A percentile compares a stretch with the other conserved stretches of the same genome.
phyloP scores from a whole-genome alignment of 2,888 invertebrate species.

The Dicyrtoma fusca region DNA sequence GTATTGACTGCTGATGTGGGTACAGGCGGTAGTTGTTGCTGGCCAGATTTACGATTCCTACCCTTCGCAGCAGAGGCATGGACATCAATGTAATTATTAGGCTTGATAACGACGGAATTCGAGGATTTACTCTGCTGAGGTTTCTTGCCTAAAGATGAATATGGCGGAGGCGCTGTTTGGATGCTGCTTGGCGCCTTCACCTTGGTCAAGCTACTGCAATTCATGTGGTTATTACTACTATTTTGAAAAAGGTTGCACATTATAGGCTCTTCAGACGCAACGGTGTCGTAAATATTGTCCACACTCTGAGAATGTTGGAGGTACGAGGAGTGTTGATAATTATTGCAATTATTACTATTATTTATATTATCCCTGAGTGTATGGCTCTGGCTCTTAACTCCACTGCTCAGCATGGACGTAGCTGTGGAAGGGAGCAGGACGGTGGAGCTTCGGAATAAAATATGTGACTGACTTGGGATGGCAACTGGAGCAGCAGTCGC shows the following conservation, averaged over 20 bases:
- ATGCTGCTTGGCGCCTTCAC: background rate
- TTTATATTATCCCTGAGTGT: no score
- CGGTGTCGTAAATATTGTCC: slow-evolving; percentile 57
- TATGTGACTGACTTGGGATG: slow-evolving; percentile 54
- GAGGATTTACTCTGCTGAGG: background rate
- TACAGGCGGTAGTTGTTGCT: no score
- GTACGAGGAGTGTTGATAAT: slow-evolving; percentile 14
- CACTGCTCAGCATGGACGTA: background rate
- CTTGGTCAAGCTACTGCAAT: no score
- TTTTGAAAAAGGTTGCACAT: slow-evolving; percentile 12
- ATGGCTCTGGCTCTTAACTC: background rate
- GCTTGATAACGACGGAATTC: slow-evolving; percentile 63
- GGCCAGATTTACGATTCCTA: slow-evolving; percentile 35
- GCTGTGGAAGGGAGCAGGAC: slow-evolving; percentile 7
- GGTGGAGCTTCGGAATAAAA: slow-evolving; percentile 48
- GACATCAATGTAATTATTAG: slow-evolving; percentile 69
- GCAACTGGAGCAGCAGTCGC: slow-evolving; percentile 68
- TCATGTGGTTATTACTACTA: background rate
- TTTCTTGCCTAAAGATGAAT: slow-evolving; percentile 7
- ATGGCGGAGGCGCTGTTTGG: slow-evolving; percentile 37
- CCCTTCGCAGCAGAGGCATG: slow-evolving; percentile 63
- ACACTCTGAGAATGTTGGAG: slow-evolving; percentile 48
- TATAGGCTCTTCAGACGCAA: slow-evolving; percentile 51
- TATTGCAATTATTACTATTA: background rate
- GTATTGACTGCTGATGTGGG: background rate